Conservation (phyloP, 2,888 invertebrate species). For the Hypomecis atomaria region DNA sequence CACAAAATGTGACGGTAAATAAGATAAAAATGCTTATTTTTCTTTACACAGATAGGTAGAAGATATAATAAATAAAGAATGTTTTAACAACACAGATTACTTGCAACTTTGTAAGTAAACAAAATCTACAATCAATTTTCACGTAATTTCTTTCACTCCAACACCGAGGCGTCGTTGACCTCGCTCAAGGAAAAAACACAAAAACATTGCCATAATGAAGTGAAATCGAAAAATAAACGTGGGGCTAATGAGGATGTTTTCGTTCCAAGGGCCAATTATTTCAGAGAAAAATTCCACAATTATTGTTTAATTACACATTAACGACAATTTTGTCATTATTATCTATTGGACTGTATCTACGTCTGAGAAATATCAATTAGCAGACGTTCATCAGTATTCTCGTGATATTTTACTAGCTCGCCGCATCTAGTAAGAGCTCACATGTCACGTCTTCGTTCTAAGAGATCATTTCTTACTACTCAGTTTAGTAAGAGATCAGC, state of each 20-base stretch:
- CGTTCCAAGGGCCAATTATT: slow-evolving; percentile 19
- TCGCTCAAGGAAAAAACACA: slow-evolving; percentile 17
- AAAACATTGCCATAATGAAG: slow-evolving; percentile 25
- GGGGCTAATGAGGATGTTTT: slow-evolving; percentile 22
- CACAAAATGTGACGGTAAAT: no score
- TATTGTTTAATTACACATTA: slow-evolving; percentile 10
- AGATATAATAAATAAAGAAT: no score
- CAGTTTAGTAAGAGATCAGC: no score
- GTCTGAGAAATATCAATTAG: background rate
- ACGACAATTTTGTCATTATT: background rate
- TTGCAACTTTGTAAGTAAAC: background rate
- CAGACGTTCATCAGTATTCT: background rate
- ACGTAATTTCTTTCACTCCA: slow-evolving; percentile 7
- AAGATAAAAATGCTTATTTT: no score
- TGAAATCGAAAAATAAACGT: slow-evolving; percentile 21
- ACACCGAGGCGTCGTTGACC: slow-evolving; percentile 3
- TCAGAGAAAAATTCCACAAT: slow-evolving; percentile 6
- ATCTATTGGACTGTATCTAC: background rate
- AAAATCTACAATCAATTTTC: slow-evolving; percentile 6
- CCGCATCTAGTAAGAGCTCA: no score
- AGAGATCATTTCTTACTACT: no score
- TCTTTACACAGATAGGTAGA: no score
- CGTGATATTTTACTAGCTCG: no score
- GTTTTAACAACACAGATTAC: no score
- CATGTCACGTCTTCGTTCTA: no score